These are phyloP conservation scores for Pardalotus punctatus DNA, from an alignment of 2,113 vertebrate species.

Conservation along the genomic window DNA sequence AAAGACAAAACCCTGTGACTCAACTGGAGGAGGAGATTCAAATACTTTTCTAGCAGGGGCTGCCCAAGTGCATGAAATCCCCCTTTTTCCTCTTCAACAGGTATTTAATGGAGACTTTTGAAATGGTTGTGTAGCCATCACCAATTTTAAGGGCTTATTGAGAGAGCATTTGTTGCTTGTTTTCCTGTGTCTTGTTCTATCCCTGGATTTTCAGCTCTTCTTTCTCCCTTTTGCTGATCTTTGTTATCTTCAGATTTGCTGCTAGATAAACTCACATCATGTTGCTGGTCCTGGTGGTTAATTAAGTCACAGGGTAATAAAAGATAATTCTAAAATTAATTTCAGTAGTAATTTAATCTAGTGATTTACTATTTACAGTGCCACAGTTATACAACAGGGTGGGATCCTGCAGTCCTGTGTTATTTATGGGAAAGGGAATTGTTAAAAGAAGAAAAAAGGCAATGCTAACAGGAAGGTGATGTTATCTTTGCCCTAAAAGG, in stretches of 20 bases:
- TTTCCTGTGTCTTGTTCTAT: not conserved
- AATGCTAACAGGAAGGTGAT: not conserved
- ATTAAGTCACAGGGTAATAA: not conserved
- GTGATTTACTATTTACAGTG: not conserved
- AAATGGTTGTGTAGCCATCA: not conserved
- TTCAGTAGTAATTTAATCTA: not conserved
- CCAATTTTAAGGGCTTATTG: not conserved
- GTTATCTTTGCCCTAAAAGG: not conserved
- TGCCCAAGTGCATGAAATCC: not conserved
- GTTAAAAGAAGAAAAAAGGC: not conserved
- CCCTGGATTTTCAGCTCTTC: not conserved
- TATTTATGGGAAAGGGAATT: not conserved
- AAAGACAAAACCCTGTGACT: not conserved
- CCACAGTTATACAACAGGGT: not conserved
- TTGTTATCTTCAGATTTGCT: not conserved
- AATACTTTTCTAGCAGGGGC: not conserved
- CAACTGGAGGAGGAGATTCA: not conserved
- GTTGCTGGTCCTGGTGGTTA: not conserved
- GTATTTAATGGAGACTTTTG: not conserved
- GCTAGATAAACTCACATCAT: not conserved
- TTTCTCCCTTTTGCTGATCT: not conserved
- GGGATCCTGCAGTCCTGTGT: not conserved
- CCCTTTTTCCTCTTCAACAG: not conserved
- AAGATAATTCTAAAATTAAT: not conserved
- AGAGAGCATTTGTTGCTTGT: not conserved